Conservation (phyloP, 2,888 invertebrate genomes). For the Dynastes hyllus region DNA sequence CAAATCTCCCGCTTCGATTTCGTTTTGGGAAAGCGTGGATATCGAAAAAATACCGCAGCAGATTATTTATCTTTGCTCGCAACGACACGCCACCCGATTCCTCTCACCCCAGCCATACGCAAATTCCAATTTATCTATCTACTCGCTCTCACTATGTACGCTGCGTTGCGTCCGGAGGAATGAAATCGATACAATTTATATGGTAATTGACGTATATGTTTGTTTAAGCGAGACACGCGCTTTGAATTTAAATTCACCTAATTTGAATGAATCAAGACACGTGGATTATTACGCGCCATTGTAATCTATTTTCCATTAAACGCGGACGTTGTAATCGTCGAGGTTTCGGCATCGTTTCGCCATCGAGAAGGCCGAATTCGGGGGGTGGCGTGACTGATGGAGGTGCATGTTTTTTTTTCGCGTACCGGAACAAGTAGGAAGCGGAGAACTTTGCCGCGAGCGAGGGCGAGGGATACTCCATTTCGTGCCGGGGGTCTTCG, state of each 20-base stretch:
- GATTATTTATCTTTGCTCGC: constrained; percentile 16
- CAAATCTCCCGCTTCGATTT: no score
- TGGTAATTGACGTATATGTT: constrained; percentile 56
- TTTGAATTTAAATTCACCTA: constrained; percentile 55
- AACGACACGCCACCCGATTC: neutral
- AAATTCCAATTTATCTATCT: neutral
- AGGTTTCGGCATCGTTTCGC: constrained; percentile 14
- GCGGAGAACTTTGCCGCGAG: neutral
- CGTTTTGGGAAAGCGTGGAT: no score
- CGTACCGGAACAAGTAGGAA: neutral
- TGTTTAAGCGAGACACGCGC: constrained; percentile 53
- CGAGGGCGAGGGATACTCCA: constrained; percentile 16
- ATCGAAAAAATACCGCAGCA: neutral
- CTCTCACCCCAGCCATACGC: neutral
- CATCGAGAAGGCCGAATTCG: neutral
- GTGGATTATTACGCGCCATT: constrained; percentile 45
- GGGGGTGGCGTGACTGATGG: constrained; percentile 3
- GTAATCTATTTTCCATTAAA: constrained; percentile 50
- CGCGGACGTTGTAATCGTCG: constrained; percentile 43
- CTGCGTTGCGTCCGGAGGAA: constrained; percentile 22
- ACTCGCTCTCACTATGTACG: neutral
- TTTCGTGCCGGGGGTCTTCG: neutral
- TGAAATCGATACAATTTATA: constrained; percentile 55
- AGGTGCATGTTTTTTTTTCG: neutral
- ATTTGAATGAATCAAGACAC: constrained; percentile 54